Evolutionary conservation across 2,888 invertebrate species (phyloP).

Genomic region (Leuctra nigra): DNA sequence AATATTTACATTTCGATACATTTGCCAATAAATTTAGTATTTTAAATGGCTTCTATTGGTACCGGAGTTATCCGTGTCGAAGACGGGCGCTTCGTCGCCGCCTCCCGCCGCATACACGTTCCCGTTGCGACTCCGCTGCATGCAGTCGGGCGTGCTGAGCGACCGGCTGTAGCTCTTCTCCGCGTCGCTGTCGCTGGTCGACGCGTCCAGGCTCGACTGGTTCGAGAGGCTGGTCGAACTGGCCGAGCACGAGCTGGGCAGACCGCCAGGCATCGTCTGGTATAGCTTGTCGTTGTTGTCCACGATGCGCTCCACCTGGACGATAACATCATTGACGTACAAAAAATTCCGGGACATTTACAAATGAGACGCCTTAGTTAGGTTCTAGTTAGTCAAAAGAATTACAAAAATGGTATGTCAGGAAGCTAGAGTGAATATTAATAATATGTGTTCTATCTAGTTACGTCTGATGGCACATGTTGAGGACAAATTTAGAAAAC

Average conservation of each 20-base stretch:
- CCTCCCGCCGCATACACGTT: slow-evolving; percentile 34
- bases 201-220: slow-evolving; percentile 34
- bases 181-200: slow-evolving; percentile 28
- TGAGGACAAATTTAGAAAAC: too few species aligned
- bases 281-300: slow-evolving; percentile 58
- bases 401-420: too few species aligned
- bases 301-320: slow-evolving; percentile 55
- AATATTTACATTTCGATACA: too few species aligned
- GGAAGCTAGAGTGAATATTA: too few species aligned
- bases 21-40: background rate
- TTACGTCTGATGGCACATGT: too few species aligned
- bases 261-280: slow-evolving; percentile 61
- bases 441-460: too few species aligned
- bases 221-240: slow-evolving; percentile 1
- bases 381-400: too few species aligned
- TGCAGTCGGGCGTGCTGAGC: slow-evolving; percentile 51
- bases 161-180: slow-evolving; percentile 43
- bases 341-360: too few species aligned
- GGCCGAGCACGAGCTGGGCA: slow-evolving; percentile 41
- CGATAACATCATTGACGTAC: too few species aligned
- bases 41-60: slow-evolving; percentile 32
- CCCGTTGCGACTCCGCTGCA: slow-evolving; percentile 42
- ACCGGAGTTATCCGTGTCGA: background rate
- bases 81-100: background rate
- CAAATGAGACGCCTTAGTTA: too few species aligned